Percentiles rank a stretch among this genome's conserved stretches.
These are phyloP conservation scores for Eurystomus glaucurus DNA, from an alignment of 2,797 vertebrate genomes.

Conservation along the genomic window DNA sequence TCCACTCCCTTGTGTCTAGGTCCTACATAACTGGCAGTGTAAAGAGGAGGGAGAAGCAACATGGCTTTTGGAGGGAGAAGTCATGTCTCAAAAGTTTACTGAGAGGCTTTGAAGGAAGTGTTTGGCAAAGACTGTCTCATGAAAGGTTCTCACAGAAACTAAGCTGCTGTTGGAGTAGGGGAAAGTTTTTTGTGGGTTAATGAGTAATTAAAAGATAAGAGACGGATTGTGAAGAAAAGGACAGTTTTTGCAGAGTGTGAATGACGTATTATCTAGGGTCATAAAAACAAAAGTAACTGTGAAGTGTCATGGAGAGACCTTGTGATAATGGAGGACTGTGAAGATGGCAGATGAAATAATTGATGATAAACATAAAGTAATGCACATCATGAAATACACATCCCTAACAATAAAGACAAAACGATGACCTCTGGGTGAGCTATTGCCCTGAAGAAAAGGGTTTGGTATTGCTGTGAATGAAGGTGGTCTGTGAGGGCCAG, in stretches of 20 bases:
- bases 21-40: background rate
- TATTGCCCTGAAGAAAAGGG: background rate
- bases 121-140: background rate
- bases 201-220: background rate
- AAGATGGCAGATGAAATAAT: background rate
- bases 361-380: background rate
- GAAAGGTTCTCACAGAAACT: background rate
- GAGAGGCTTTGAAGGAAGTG: background rate
- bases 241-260: background rate
- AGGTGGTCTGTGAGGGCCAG: background rate
- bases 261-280: background rate
- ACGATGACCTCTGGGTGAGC: background rate
- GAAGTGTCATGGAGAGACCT: background rate
- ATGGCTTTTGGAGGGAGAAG: background rate
- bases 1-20: background rate
- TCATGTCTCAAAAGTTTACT: background rate
- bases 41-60: background rate
- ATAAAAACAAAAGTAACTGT: background rate
- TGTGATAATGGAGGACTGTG: background rate
- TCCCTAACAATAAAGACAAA: background rate
- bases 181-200: background rate
- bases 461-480: background rate
- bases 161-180: background rate
- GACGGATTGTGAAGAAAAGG: background rate
- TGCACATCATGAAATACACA: background rate